Evolutionary conservation across 2,888 invertebrate species (phyloP), one percentile per base, ranked within the genome.

Genomic region (Leptopilina drosophilae): DNA sequence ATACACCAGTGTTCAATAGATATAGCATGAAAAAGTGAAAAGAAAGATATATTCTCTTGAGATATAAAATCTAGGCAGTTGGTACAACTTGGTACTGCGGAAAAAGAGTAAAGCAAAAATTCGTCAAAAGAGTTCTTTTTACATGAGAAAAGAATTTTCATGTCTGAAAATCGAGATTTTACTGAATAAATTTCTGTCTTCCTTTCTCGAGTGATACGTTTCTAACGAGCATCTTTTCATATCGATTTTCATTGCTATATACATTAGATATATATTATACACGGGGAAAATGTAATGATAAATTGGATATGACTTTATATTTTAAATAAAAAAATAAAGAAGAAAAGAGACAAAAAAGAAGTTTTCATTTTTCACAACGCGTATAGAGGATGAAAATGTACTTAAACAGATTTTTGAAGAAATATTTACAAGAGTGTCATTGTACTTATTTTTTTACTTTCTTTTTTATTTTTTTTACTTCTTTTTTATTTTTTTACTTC

Each of bases 81-180:
- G 49, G 12, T 53, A 26, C 26, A 49, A 46, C 49, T 14, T 49
- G 20, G 20, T 67, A 49, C 46, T 69, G 53, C 53, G 14, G 49
- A 26, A 53, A 69, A 56, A 20, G 26, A 53, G 26, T 53, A 53
- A 69, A 69, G 62, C 8, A 62, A 62, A 62, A 62, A 62, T 62
- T 62, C 62, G 62, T 62, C 62, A 62, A 62, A 62, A 62, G 62
- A 14, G 53, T 33, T 26, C 40, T 40, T 33, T 49, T 64, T 49
- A 53, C 14, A 49, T 53, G 69, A 53, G 14, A 53, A 69, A 69
- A 26, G 53, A 69, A 69, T 69, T 42, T 53, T 69, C 26, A 53
- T 26, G 69, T 69, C 26, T 69, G 6, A 14, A 20, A 69, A 69
- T 69, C 1, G 49, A 6, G 12, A 69, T 69, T 69, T 53, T 53